Percentiles rank a stretch among this genome's conserved stretches.
Conservation (phyloP, 2,113 vertebrate species). For the Procavia capensis region DNA sequence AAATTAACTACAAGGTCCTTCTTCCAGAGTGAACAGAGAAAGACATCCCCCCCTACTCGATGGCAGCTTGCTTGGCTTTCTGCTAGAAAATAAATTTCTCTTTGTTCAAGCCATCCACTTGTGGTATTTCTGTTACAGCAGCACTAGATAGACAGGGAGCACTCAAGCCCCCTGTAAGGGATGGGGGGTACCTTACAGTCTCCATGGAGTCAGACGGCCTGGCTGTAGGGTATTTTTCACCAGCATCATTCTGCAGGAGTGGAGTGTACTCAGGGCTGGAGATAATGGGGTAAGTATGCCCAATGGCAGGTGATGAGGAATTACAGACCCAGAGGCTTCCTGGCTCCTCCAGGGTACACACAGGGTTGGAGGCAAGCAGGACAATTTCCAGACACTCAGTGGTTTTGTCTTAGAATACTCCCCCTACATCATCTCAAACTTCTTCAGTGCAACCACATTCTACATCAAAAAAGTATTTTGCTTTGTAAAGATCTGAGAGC, state of each 20-base stretch:
- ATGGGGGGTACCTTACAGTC: not conserved
- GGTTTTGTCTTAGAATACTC: not conserved
- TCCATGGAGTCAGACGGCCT: accelerated
- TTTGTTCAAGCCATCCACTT: too few species aligned
- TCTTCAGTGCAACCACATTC: not conserved
- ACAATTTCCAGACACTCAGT: not conserved
- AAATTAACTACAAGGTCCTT: too few species aligned
- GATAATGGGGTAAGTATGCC: not conserved
- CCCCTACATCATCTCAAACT: not conserved
- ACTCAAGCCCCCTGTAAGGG: too few species aligned
- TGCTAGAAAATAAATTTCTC: too few species aligned
- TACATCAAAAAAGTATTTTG: not conserved
- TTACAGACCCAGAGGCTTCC: not conserved
- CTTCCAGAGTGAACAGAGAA: too few species aligned
- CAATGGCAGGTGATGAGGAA: not conserved
- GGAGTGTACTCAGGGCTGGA: not conserved
- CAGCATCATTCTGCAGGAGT: too few species aligned
- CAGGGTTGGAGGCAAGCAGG: not conserved
- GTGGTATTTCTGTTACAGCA: too few species aligned
- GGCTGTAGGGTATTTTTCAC: not conserved
- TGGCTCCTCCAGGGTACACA: not conserved
- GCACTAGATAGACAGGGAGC: too few species aligned
- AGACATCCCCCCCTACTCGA: too few species aligned
- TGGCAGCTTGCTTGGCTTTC: too few species aligned
- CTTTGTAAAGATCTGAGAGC: not conserved